Evolutionary conservation across 2,888 invertebrate species (phyloP), one percentile per base, ranked within the genome.

Genomic region (Acrobeloides nanus): DNA sequence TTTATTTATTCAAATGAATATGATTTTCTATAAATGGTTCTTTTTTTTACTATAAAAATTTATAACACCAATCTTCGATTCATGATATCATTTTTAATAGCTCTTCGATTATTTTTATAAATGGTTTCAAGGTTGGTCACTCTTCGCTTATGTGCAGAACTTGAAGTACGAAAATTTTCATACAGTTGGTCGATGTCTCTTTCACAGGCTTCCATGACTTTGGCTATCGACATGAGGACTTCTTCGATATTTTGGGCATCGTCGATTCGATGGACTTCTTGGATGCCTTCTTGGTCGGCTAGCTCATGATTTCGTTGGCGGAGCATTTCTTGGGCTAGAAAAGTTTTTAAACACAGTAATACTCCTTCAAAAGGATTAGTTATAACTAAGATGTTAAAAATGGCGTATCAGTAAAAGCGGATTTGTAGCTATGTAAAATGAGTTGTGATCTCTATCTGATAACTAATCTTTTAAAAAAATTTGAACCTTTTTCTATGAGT

Each of bases 401-500:
- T n/a, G n/a, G n/a, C n/a, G n/a, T n/a, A n/a, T n/a, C n/a, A n/a
- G n/a, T n/a, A n/a, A n/a, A n/a, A n/a, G n/a, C n/a, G n/a, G n/a
- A n/a, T n/a, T n/a, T n/a, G n/a, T n/a, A n/a, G n/a, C n/a, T n/a
- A n/a, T n/a, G n/a, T n/a, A n/a, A n/a, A n/a, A n/a, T n/a, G n/a
- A n/a, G n/a, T n/a, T n/a, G n/a, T n/a, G n/a, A n/a, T n/a, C n/a
- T n/a, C n/a, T n/a, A n/a, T n/a, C n/a, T n/a, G n/a, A n/a, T n/a
- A n/a, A n/a, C 26, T 15, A 2, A 4, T 32, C 34, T 29, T 25
- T n/a, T 18, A 33, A 18, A 17, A n/a, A 12, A 33, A 26, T 5
- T 12, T 40, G 34, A 37, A 61, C 64, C 67, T 46, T 58, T 64
- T n/a, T 49, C 47, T 15, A 59, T 21, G 12, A 68, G 38, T 12